phyloP scores from a whole-genome alignment of 2,113 vertebrate species.

The Triplophysa dalaica region DNA sequence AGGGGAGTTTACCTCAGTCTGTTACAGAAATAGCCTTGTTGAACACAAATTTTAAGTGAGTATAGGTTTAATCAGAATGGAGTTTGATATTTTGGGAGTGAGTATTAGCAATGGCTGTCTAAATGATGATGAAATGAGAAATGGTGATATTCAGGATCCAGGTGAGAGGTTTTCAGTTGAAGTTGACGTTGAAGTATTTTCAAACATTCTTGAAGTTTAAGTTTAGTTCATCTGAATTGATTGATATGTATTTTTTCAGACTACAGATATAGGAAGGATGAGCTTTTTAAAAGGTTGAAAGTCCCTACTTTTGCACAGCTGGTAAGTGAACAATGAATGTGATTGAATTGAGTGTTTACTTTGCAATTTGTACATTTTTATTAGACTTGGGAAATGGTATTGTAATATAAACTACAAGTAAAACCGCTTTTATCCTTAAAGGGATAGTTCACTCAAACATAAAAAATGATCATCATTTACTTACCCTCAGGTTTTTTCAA shows the following conservation, averaged over 20 bases:
- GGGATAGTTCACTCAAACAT: too few species aligned
- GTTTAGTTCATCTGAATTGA: neutral
- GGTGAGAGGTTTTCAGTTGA: conserved; percentile 66
- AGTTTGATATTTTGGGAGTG: conserved; percentile 26
- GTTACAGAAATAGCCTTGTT: neutral
- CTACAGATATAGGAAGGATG: conserved; percentile 94
- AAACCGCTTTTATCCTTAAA: too few species aligned
- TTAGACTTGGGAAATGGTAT: too few species aligned
- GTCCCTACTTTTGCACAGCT: conserved; percentile 93
- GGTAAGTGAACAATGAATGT: conserved; percentile 74
- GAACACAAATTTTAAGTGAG: neutral
- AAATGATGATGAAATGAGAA: conserved; percentile 58
- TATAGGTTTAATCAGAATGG: conserved; percentile 30
- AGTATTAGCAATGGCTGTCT: conserved; percentile 66
- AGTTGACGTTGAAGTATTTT: too few species aligned
- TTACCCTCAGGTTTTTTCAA: too few species aligned
- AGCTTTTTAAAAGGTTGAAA: conserved; percentile 94
- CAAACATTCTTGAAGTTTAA: neutral
- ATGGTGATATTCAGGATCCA: conserved; percentile 64
- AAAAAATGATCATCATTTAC: too few species aligned
- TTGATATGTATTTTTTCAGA: conserved; percentile 69
- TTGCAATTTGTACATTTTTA: neutral
- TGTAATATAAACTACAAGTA: too few species aligned
- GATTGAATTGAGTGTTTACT: neutral
- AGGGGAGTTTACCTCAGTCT: neutral